phyloP scores from a whole-genome alignment of 2,888 invertebrate species.

The Alcis repandata region DNA sequence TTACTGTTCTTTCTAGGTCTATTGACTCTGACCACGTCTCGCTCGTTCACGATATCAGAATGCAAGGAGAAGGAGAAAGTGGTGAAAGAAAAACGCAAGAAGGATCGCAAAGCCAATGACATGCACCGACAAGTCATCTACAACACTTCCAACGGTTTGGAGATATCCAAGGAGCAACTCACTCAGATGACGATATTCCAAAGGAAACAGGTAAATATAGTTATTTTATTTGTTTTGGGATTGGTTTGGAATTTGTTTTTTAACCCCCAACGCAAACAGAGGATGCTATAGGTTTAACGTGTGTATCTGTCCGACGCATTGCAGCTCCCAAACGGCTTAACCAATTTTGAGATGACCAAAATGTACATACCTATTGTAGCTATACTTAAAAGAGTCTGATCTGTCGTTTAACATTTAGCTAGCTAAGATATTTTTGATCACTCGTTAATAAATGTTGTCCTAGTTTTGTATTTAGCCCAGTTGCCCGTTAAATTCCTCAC shows the following conservation, averaged over 20 bases:
- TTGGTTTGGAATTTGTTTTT: background rate
- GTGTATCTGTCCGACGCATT: no score
- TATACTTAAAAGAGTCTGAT: no score
- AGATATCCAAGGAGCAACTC: constrained; percentile 88
- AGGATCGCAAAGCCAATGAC: constrained; percentile 68
- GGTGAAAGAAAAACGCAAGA: constrained; percentile 66
- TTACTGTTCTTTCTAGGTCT: constrained; percentile 60
- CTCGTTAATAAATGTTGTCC: no score
- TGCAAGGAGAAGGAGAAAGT: constrained; percentile 62
- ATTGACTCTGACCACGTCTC: constrained; percentile 70
- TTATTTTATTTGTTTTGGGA: no score
- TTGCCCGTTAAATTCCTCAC: no score
- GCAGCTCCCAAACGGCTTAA: no score
- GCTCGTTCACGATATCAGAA: constrained; percentile 80
- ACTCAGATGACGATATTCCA: constrained; percentile 91
- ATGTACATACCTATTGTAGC: no score
- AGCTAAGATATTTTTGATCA: no score
- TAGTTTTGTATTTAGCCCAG: no score
- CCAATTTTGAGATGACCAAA: no score
- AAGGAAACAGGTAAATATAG: constrained; percentile 88
- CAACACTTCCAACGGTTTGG: constrained; percentile 86
- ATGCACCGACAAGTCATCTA: constrained; percentile 83
- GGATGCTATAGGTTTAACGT: no score
- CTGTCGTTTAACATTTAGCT: no score
- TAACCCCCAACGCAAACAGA: background rate